Evolutionary conservation across 2,888 invertebrate genomes (phyloP).

Genomic region (Micoletzkya japonica): DNA sequence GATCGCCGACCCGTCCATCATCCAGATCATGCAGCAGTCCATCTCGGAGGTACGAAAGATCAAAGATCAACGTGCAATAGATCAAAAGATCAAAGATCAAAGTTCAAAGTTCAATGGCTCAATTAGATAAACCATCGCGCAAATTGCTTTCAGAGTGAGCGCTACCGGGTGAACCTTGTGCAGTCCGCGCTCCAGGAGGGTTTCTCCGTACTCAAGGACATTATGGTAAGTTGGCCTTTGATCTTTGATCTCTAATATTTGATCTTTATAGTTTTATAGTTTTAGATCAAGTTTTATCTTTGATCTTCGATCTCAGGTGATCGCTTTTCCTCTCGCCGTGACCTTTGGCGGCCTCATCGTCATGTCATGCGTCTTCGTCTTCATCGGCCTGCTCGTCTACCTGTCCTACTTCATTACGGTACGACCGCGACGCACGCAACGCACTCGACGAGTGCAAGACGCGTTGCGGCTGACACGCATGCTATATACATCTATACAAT

Average conservation of each 20-base stretch:
- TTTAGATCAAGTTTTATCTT: no score
- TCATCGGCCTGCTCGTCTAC: constrained; percentile 39
- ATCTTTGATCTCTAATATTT: neutral
- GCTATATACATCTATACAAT: neutral
- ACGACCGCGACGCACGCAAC: neutral
- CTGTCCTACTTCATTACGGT: constrained; percentile 39
- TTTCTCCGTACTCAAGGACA: constrained; percentile 51
- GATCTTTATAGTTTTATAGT: neutral
- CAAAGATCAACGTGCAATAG: no score
- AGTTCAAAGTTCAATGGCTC: neutral
- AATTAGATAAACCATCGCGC: neutral
- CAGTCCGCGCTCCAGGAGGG: constrained; percentile 48
- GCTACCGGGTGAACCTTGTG: constrained; percentile 48
- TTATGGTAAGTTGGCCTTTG: constrained; percentile 33
- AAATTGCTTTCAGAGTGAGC: constrained; percentile 9
- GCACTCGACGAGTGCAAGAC: no score
- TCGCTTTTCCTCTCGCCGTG: constrained; percentile 38
- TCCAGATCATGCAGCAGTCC: constrained; percentile 55
- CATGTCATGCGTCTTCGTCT: constrained; percentile 41
- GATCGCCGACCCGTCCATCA: constrained; percentile 56
- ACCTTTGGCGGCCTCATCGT: constrained; percentile 44
- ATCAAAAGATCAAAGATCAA: neutral
- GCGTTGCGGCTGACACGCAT: neutral
- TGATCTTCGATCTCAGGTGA: constrained; percentile 31
- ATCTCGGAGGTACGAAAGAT: constrained; percentile 47